Evolutionary conservation across 2,888 invertebrate genomes (phyloP).

Genomic region (Thecophora atra): DNA sequence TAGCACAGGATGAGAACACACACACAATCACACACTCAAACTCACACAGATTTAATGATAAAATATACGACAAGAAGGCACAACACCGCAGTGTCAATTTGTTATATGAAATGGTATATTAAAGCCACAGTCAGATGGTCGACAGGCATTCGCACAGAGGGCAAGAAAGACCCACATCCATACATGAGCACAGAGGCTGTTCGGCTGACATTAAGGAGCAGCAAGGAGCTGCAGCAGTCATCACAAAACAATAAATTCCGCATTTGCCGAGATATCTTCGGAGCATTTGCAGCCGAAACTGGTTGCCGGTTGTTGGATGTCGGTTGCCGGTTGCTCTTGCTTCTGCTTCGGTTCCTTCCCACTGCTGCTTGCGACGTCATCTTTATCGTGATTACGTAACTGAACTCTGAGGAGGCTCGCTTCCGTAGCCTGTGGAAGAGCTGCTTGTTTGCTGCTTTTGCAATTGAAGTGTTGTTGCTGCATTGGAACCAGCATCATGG

Average conservation of each 20-base stretch:
- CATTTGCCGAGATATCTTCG: constrained; percentile 50
- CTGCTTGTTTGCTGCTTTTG: neutral
- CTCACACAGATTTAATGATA: neutral
- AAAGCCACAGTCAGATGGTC: constrained; percentile 12
- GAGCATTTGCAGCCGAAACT: constrained; percentile 19
- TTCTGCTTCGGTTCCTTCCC: neutral
- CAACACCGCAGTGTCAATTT: constrained; percentile 21
- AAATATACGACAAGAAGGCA: neutral
- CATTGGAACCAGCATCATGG: neutral
- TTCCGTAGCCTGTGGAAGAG: neutral
- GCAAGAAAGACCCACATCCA: constrained; percentile 1
- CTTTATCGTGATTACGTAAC: constrained; percentile 18
- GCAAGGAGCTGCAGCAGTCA: constrained; percentile 55
- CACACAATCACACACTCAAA: constrained; percentile 5
- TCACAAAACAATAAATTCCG: constrained; percentile 62
- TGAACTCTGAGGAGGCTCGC: neutral
- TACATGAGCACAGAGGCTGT: neutral
- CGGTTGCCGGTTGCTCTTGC: neutral
- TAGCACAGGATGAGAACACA: neutral
- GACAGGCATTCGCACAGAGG: neutral
- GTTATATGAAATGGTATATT: constrained; percentile 17
- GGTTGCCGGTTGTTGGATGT: neutral
- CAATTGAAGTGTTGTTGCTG: constrained; percentile 8
- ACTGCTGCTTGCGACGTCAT: constrained; percentile 9
- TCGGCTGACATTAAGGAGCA: neutral